Evolutionary conservation across 2,113 vertebrate species (phyloP).

Genomic region (Actenoides lindsayi): DNA sequence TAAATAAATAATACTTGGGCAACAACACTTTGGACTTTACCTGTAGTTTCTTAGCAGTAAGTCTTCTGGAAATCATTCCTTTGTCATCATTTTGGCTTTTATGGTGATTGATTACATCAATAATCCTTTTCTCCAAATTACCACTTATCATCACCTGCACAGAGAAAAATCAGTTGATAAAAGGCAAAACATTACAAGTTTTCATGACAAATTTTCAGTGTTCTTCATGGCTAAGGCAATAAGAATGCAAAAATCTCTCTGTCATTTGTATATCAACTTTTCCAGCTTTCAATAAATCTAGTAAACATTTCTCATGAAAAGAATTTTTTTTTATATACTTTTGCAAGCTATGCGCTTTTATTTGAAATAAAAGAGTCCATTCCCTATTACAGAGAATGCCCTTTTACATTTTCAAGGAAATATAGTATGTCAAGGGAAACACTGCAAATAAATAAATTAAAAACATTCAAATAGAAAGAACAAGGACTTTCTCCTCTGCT

Average conservation of each 20-base stretch:
- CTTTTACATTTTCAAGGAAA: not conserved
- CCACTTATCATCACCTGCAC: conserved; percentile 89
- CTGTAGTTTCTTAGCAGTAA: conserved; percentile 94
- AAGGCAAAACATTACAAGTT: not conserved
- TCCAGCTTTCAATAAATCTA: rapidly evolving
- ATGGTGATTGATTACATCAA: conserved; percentile 92
- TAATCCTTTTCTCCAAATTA: conserved; percentile 91
- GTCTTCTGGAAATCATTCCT: conserved; percentile 89
- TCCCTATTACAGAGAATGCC: not conserved
- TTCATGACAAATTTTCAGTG: not conserved
- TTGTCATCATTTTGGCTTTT: conserved; percentile 85
- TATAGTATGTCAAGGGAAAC: not conserved
- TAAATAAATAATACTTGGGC: not conserved
- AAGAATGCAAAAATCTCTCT: not conserved
- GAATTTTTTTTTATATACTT: not conserved
- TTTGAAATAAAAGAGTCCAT: not conserved
- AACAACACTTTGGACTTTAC: conserved; percentile 66
- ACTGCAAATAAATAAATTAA: not conserved
- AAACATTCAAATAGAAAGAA: not conserved
- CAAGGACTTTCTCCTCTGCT: not conserved
- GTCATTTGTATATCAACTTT: not conserved
- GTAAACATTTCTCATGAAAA: rapidly evolving
- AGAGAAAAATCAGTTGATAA: not conserved
- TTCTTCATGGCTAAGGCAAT: not conserved
- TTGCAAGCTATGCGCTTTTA: rapidly evolving